phyloP scores from a whole-genome alignment of 1,140 invertebrate genomes.

The Brachionus paranguensis region DNA sequence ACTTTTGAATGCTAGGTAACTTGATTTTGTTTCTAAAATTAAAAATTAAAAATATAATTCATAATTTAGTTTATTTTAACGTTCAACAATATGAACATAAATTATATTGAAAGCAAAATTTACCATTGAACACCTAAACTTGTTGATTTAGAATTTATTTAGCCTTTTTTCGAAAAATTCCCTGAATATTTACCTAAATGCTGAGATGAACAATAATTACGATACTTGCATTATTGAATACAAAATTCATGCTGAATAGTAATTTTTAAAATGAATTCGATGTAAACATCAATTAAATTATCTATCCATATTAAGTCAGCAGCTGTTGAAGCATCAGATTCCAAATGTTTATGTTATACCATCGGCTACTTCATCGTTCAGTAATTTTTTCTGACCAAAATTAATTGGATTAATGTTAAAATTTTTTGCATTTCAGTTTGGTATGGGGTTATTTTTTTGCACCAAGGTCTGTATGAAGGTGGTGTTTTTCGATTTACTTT shows the following conservation, averaged over 20 bases:
- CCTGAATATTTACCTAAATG: not conserved
- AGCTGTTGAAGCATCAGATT: conserved; percentile 74
- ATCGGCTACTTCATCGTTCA: conserved; percentile 64
- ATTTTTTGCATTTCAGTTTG: conserved; percentile 65
- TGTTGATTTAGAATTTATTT: not conserved
- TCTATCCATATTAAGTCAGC: conserved; percentile 61
- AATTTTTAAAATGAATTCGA: not conserved
- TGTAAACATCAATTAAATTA: not conserved
- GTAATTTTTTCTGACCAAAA: conserved; percentile 49
- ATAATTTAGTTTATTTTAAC: not conserved
- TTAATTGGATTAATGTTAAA: conserved; percentile 28
- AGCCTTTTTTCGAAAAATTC: not conserved
- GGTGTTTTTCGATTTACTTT: conserved; percentile 81
- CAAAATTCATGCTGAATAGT: conserved; percentile 39
- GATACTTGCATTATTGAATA: conserved; percentile 36
- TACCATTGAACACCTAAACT: not conserved
- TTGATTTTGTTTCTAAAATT: not conserved
- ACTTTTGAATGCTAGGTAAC: not conserved
- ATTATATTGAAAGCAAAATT: not conserved
- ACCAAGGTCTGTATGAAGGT: conserved; percentile 76
- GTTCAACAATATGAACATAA: not conserved
- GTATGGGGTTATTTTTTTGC: conserved; percentile 85
- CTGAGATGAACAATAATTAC: conserved; percentile 33
- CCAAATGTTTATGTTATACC: conserved; percentile 85
- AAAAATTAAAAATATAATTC: not conserved